phyloP scores from a whole-genome alignment of 2,113 vertebrate species.

The Mesoclemmys tuberculata region DNA sequence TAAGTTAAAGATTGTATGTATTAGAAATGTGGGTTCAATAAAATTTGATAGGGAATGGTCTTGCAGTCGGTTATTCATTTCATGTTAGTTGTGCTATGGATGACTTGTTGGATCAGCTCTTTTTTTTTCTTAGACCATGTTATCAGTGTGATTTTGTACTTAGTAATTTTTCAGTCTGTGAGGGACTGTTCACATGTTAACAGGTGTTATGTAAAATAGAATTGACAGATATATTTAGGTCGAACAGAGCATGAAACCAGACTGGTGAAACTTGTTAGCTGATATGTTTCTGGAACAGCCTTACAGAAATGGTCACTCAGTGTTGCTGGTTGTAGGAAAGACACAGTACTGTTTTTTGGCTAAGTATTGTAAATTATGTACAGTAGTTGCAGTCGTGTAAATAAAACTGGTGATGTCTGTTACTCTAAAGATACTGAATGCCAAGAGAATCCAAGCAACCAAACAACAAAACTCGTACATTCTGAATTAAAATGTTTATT shows the following conservation, averaged over 20 bases:
- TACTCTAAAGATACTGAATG: not conserved
- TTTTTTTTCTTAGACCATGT: not conserved
- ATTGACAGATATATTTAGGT: not conserved
- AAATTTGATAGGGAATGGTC: not conserved
- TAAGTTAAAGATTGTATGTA: not conserved
- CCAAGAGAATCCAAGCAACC: not conserved
- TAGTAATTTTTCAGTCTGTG: not conserved
- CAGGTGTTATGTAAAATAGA: conserved; percentile 24
- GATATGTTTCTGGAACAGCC: not conserved
- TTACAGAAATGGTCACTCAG: not conserved
- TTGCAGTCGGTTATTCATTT: not conserved
- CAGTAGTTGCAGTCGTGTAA: not conserved
- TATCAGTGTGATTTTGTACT: not conserved
- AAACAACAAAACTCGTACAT: not conserved
- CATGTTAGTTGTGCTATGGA: not conserved
- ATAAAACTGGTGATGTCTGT: not conserved
- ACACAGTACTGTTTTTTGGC: not conserved
- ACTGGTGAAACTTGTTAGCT: conserved; percentile 1
- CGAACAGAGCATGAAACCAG: conserved; percentile 8
- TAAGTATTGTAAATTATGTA: not conserved
- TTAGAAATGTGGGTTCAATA: not conserved
- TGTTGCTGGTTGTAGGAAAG: not conserved
- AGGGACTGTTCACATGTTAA: not conserved
- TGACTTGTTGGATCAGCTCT: not conserved
- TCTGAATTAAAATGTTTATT: not conserved